These are phyloP conservation scores for Ceyx melanurus DNA, from an alignment of 2,113 vertebrate species.

Conservation along the genomic window DNA sequence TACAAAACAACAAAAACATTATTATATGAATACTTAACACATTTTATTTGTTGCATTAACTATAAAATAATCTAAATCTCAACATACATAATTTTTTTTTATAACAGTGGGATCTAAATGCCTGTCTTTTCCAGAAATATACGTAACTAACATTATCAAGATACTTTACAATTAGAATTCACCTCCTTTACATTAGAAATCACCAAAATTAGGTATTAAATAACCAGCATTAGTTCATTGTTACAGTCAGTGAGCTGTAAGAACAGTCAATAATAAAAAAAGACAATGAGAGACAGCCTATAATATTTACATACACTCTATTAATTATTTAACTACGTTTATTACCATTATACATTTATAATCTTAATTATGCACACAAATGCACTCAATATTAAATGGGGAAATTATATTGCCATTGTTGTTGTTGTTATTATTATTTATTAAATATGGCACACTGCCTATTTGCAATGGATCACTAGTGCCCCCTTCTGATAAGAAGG, in stretches of 20 bases:
- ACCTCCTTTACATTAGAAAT: background rate
- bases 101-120: background rate
- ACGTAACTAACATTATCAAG: background rate
- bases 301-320: slow-evolving; percentile 62
- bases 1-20: background rate
- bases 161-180: background rate
- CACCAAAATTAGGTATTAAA: slow-evolving; percentile 7
- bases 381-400: slow-evolving; percentile 65
- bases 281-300: slow-evolving; percentile 8
- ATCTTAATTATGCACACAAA: slow-evolving; percentile 69
- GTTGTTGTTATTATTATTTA: slow-evolving; percentile 65
- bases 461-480: slow-evolving; percentile 74
- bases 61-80: background rate
- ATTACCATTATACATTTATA: slow-evolving; percentile 69
- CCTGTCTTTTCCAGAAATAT: background rate
- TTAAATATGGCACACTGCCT: slow-evolving; percentile 37
- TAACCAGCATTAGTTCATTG: background rate
- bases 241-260: slow-evolving; percentile 2
- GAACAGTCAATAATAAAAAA: slow-evolving; percentile 26
- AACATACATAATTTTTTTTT: background rate
- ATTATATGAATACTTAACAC: background rate
- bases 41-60: background rate
- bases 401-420: slow-evolving; percentile 54
- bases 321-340: slow-evolving; percentile 73
- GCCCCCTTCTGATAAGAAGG: slow-evolving; percentile 74